phyloP scores from a whole-genome alignment of 2,888 invertebrate genomes.

The Creontiades dilutus region DNA sequence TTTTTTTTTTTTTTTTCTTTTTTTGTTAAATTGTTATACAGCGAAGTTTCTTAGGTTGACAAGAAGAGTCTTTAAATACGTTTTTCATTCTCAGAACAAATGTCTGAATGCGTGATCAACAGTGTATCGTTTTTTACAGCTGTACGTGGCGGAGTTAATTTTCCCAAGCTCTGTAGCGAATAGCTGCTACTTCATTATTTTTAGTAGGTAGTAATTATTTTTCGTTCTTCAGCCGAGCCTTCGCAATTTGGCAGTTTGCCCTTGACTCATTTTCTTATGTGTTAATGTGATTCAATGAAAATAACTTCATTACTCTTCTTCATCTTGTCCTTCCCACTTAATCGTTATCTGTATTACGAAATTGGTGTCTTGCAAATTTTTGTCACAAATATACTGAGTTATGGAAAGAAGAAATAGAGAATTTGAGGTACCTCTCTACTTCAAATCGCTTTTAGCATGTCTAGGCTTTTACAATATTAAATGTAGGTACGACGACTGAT shows the following conservation, averaged over 20 bases:
- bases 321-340: neutral
- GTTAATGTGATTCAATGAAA: neutral
- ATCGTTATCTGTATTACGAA: neutral
- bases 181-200: constrained; percentile 12
- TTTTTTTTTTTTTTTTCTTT: too few relatives aligned
- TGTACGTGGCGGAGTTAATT: constrained; percentile 51
- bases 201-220: neutral
- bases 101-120: too few relatives aligned
- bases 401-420: neutral
- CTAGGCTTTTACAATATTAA: constrained; percentile 29
- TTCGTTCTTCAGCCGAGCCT: neutral
- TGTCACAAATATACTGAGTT: neutral
- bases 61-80: too few relatives aligned
- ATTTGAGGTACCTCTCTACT: neutral
- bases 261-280: neutral
- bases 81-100: too few relatives aligned
- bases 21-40: too few relatives aligned
- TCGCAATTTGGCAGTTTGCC: neutral
- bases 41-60: too few relatives aligned
- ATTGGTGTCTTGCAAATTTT: neutral
- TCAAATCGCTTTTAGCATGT: constrained; percentile 52
- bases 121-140: neutral
- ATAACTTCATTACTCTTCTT: neutral
- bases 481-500: constrained; percentile 44
- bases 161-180: constrained; percentile 53